Conservation (phyloP, 2,797 vertebrate species). For the Betta splendens region DNA sequence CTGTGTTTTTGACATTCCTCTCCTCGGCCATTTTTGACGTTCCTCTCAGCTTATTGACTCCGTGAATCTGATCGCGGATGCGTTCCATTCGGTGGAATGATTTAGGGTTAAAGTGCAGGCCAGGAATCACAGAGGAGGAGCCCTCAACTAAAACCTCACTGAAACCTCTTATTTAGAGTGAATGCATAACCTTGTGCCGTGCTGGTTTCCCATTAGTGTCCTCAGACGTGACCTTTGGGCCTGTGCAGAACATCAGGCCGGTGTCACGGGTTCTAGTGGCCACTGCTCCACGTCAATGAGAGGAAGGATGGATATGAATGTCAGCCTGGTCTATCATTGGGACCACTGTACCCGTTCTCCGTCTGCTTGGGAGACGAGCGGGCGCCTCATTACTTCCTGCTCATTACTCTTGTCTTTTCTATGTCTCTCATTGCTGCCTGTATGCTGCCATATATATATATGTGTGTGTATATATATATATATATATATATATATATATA, state of each 20-base stretch:
- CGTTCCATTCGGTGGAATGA: slow-evolving; percentile 14
- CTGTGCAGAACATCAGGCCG: slow-evolving; percentile 39
- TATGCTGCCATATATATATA: slow-evolving; percentile 76
- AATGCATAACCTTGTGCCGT: slow-evolving; percentile 22
- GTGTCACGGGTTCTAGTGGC: slow-evolving; percentile 37
- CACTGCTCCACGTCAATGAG: slow-evolving; percentile 11
- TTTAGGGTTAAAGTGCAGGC: slow-evolving; percentile 9
- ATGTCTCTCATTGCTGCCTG: slow-evolving; percentile 41
- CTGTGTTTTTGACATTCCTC: no score
- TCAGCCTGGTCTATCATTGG: slow-evolving; percentile 36
- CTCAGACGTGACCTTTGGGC: slow-evolving; percentile 57
- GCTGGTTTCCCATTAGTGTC: slow-evolving; percentile 26
- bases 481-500: no score
- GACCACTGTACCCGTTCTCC: slow-evolving; percentile 27
- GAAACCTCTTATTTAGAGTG: slow-evolving; percentile 20
- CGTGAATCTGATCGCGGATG: slow-evolving; percentile 2
- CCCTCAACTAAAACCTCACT: slow-evolving; percentile 12
- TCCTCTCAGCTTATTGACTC: no score
- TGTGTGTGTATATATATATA: no score
- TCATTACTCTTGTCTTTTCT: slow-evolving; percentile 24
- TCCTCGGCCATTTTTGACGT: no score
- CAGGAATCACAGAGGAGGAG: slow-evolving; percentile 30
- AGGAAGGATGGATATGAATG: slow-evolving; percentile 20
- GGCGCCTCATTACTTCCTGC: slow-evolving; percentile 47
- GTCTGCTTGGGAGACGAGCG: slow-evolving; percentile 37